A percentile compares a stretch with the other conserved stretches of the same genome.
Evolutionary conservation across 1,140 invertebrate genomes (phyloP).

Genomic region (Ctenoplectra terminalis): DNA sequence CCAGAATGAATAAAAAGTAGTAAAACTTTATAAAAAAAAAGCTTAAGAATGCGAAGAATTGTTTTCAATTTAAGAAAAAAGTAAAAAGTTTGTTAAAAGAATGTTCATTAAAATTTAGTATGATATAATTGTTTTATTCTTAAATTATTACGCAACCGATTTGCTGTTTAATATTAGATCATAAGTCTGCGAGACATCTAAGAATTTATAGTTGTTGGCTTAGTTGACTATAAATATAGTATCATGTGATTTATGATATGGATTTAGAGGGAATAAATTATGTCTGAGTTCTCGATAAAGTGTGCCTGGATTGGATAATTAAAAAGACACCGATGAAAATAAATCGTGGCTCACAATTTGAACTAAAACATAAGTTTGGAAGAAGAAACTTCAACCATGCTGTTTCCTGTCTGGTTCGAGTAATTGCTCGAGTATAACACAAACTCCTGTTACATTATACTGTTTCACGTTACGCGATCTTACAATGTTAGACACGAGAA

Average conservation of each 20-base stretch:
- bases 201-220: neutral
- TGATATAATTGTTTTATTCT: too few relatives aligned
- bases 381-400: neutral
- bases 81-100: too few relatives aligned
- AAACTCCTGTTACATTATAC: too few relatives aligned
- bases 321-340: neutral
- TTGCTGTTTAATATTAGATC: neutral
- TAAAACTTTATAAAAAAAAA: neutral
- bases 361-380: neutral
- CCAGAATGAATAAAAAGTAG: neutral
- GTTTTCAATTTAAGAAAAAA: too few relatives aligned
- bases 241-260: neutral
- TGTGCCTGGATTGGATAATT: neutral
- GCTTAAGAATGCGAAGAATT: neutral
- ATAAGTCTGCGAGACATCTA: neutral
- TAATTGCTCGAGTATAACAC: too few relatives aligned
- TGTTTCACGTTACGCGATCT: too few relatives aligned
- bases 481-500: too few relatives aligned
- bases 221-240: neutral
- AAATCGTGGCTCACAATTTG: neutral
- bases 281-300: neutral
- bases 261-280: neutral
- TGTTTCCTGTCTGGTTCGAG: too few relatives aligned
- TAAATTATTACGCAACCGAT: neutral
- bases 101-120: too few relatives aligned